Base-by-base conservation (phyloP, 2,797 vertebrate genomes). In the Chrysocyon brachyurus region DNA sequence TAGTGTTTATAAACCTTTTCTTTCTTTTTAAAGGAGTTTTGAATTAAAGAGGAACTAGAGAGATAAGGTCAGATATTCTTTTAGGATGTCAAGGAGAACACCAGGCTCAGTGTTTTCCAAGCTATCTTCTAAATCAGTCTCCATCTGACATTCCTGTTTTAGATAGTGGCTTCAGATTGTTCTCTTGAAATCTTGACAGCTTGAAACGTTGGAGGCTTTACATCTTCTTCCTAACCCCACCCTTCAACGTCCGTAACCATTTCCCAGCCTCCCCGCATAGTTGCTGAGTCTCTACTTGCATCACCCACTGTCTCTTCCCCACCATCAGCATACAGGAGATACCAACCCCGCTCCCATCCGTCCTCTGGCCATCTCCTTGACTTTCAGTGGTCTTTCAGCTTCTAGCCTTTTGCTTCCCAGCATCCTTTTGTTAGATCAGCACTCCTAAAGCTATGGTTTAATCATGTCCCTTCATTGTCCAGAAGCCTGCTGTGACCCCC, bases 71-170 rank as follows among this genome's bases (percentile, higher is more conserved):
- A 61, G 54, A 19, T 63, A 64, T 75, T 87, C 15, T 89, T 86
- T 96, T 81, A 94, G 64, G 31, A 73, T 72, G 31, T 70, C 89
- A 75, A 73, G 33, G 57, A 89, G 86, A 88, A 93, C 36, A 26
- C 36, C 36, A 63, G 57, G n/a, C 49, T 95, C 72, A 49, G 0
- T 59, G 54, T 93, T 92, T 97, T 93, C 61, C 31, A 87, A 68
- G 68, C 31, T 15, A 1, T 26, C 36, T 82, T 10, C 49, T 94
- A 54, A 94, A 66, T 73, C 36, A 88, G 31, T 21, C 61, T 87
- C 64, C 12, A 54, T 40, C 63, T 81, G 64, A 89, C 24, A 57
- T 59, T 14, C 9, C 16, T 88, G 5, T 72, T 88, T 88, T 36
- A 19, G 40, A 59, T 26, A 88, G 16, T 72, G 33, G 56, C 56